These are phyloP conservation scores for Asteroscopus sphinx DNA, from an alignment of 2,888 invertebrate species.

Conservation along the genomic window DNA sequence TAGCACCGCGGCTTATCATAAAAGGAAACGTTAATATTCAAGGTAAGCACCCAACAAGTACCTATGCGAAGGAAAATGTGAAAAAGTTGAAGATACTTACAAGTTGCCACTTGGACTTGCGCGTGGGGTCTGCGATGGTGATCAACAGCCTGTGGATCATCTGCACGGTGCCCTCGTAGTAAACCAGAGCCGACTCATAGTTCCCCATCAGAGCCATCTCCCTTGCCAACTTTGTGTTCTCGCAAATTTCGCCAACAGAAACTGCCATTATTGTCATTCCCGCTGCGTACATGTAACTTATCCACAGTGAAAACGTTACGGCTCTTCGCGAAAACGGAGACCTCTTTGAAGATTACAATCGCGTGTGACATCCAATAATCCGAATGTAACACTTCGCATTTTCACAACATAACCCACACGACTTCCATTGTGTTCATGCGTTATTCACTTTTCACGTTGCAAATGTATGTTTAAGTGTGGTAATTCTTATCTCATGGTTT, in stretches of 20 bases:
- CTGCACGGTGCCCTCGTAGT: slow-evolving; percentile 97
- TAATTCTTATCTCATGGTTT: slow-evolving; percentile 73
- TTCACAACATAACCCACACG: slow-evolving; percentile 70
- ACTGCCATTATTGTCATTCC: slow-evolving; percentile 96
- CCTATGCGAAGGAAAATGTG: slow-evolving; percentile 54
- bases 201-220: slow-evolving; percentile 98
- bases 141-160: slow-evolving; percentile 96
- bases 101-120: slow-evolving; percentile 97
- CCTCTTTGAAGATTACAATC: slow-evolving; percentile 73
- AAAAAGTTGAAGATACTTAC: slow-evolving; percentile 84
- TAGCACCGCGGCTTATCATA: slow-evolving; percentile 77
- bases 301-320: slow-evolving; percentile 73
- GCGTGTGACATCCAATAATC: slow-evolving; percentile 79
- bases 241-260: slow-evolving; percentile 97
- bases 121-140: slow-evolving; percentile 94
- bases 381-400: slow-evolving; percentile 79
- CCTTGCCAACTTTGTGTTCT: slow-evolving; percentile 98
- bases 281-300: slow-evolving; percentile 87
- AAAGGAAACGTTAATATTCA: slow-evolving; percentile 82
- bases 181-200: slow-evolving; percentile 98
- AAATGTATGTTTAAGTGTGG: slow-evolving; percentile 58
- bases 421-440: slow-evolving; percentile 60
- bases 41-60: slow-evolving; percentile 75
- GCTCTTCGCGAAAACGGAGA: slow-evolving; percentile 69
- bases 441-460: slow-evolving; percentile 62